A percentile compares a stretch with the other conserved stretches of the same genome.
Conservation (phyloP, 35 echinoderm and acorn worm genomes). For the Diadema setosum region DNA sequence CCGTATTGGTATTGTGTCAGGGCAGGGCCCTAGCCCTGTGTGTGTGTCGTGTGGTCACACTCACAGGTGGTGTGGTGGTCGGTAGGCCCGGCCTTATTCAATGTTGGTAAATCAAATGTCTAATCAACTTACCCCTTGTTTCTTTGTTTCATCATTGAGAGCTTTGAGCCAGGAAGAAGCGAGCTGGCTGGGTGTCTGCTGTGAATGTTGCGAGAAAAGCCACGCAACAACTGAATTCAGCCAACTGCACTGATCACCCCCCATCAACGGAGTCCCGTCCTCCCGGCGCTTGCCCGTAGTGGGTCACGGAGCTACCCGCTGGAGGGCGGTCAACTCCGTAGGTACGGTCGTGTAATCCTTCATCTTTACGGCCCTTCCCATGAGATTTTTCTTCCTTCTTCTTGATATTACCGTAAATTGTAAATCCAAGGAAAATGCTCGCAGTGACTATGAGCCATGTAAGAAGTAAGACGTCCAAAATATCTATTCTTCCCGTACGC, state of each 20-base stretch:
- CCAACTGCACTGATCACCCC: conserved; percentile 59
- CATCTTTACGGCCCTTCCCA: neutral
- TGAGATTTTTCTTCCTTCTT: conserved; percentile 27
- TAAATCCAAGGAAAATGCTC: conserved; percentile 53
- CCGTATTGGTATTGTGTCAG: neutral
- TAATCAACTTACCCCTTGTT: conserved; percentile 83
- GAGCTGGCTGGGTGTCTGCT: conserved; percentile 70
- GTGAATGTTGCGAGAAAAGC: conserved; percentile 90
- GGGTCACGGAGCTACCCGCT: neutral
- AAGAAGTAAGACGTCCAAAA: conserved; percentile 82
- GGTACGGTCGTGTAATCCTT: neutral
- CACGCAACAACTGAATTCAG: conserved; percentile 85
- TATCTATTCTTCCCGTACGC: conserved; percentile 73
- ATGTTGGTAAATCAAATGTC: neutral
- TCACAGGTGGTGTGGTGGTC: neutral
- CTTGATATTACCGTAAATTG: conserved; percentile 39
- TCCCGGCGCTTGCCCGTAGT: neutral
- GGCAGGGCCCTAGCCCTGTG: neutral
- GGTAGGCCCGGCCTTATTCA: neutral
- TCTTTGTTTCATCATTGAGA: conserved; percentile 91
- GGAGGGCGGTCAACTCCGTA: neutral
- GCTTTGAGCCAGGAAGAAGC: conserved; percentile 87
- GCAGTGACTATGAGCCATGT: conserved; percentile 61
- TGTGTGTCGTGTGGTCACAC: neutral
- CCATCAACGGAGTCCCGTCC: conserved; percentile 33